Percentiles rank a stretch among this genome's conserved stretches.
Conservation (phyloP, 2,797 vertebrate species). For the Balearica regulorum region DNA sequence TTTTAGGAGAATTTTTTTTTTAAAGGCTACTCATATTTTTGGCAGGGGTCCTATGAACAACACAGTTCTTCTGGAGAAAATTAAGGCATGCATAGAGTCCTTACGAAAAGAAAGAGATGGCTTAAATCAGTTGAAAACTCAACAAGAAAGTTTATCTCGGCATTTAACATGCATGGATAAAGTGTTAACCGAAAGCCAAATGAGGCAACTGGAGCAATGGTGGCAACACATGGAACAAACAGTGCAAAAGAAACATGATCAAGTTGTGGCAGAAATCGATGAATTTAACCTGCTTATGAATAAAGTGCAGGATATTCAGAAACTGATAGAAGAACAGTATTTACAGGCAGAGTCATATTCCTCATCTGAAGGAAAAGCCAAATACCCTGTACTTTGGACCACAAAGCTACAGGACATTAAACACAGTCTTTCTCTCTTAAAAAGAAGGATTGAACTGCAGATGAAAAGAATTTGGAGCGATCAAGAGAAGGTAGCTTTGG, state of each 20-base stretch:
- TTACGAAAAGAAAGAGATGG: constrained; percentile 75
- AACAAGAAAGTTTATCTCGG: constrained; percentile 67
- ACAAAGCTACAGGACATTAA: constrained; percentile 79
- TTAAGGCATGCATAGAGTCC: constrained; percentile 72
- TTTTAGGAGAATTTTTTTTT: background rate
- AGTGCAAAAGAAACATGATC: constrained; percentile 74
- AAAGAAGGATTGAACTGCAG: constrained; percentile 72
- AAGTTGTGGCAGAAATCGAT: constrained; percentile 60
- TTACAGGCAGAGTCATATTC: background rate
- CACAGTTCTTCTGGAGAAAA: constrained; percentile 74
- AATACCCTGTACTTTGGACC: constrained; percentile 68
- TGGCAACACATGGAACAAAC: constrained; percentile 78
- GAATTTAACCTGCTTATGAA: constrained; percentile 74
- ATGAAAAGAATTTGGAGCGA: constrained; percentile 76
- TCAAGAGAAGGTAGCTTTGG: constrained; percentile 75
- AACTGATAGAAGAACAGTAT: constrained; percentile 64
- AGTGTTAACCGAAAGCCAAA: constrained; percentile 70
- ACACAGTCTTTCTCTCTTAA: constrained; percentile 73
- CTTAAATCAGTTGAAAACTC: constrained; percentile 76
- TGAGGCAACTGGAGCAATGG: constrained; percentile 74
- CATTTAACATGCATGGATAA: constrained; percentile 76
- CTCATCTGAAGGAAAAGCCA: constrained; percentile 49
- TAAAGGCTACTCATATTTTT: background rate
- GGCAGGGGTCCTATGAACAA: constrained; percentile 79
- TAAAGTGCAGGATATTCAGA: constrained; percentile 67